Percentiles rank a stretch among this genome's conserved stretches.
Conservation (phyloP, 2,888 invertebrate species). For the Nemurella pictetii region DNA sequence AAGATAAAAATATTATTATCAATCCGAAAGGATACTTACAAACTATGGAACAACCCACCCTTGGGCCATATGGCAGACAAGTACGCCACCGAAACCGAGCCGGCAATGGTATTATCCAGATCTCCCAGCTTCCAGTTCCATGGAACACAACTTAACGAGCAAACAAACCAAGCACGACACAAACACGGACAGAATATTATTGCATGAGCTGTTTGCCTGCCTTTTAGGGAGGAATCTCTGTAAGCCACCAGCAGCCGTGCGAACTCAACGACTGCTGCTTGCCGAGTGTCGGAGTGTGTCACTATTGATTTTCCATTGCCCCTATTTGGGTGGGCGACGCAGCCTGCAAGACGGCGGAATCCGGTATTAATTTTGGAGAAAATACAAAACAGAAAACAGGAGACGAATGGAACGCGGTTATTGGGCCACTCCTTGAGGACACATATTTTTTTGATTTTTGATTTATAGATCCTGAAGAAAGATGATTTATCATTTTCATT, state of each 20-base stretch:
- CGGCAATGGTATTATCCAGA: background rate
- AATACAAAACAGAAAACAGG: background rate
- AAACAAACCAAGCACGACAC: background rate
- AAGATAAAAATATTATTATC: no score
- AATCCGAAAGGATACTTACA: conserved; percentile 6
- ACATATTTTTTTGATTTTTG: background rate
- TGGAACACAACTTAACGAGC: background rate
- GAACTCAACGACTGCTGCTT: background rate
- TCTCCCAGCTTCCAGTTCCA: background rate
- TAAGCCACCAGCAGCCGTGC: background rate
- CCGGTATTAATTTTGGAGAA: background rate
- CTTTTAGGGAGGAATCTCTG: background rate
- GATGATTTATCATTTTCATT: background rate
- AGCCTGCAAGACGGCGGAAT: conserved; percentile 18
- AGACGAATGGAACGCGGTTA: background rate
- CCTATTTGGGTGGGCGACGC: conserved; percentile 11
- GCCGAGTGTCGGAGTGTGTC: conserved; percentile 12
- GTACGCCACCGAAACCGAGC: background rate
- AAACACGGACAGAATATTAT: background rate
- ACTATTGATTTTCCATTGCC: conserved; percentile 27
- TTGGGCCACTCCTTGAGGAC: background rate
- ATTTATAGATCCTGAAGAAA: background rate
- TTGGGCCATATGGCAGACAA: conserved; percentile 16
- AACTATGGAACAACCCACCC: background rate
- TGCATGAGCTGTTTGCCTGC: background rate